phyloP scores from a whole-genome alignment of 2,888 invertebrate genomes.

The Tenthredo distinguenda region DNA sequence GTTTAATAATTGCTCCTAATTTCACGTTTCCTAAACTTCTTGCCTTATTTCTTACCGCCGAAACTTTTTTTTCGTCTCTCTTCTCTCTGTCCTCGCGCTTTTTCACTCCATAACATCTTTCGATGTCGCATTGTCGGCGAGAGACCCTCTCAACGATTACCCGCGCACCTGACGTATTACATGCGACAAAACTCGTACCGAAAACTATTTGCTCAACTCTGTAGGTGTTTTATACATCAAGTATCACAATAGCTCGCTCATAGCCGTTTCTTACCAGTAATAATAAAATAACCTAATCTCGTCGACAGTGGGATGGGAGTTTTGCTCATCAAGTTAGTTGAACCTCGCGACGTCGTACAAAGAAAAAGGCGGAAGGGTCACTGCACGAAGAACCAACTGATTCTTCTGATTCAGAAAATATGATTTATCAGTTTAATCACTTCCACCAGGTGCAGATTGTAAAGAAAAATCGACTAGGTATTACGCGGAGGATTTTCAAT shows the following conservation, averaged over 20 bases:
- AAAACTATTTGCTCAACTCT: not conserved
- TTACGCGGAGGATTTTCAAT: not conserved
- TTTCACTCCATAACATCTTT: not conserved
- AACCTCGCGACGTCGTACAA: not conserved
- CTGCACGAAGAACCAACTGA: not conserved
- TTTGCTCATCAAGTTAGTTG: not conserved
- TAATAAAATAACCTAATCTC: not conserved
- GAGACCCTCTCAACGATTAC: not conserved
- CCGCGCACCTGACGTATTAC: not conserved
- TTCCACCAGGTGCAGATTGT: not conserved
- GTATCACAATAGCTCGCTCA: not conserved
- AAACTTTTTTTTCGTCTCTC: not conserved
- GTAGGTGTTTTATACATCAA: not conserved
- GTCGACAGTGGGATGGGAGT: not conserved
- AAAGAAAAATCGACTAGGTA: too few relatives aligned
- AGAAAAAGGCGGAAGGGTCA: not conserved
- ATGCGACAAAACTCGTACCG: not conserved
- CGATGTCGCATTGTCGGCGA: not conserved
- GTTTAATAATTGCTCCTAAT: slow-evolving; percentile 29
- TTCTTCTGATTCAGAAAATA: not conserved
- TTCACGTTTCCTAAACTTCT: slow-evolving; percentile 11
- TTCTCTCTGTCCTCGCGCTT: not conserved
- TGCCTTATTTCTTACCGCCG: not conserved
- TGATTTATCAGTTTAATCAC: not conserved
- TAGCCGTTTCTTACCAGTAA: not conserved